These are phyloP conservation scores for Rhimphoctona megacephalus DNA, from an alignment of 2,888 invertebrate genomes.

Conservation along the genomic window DNA sequence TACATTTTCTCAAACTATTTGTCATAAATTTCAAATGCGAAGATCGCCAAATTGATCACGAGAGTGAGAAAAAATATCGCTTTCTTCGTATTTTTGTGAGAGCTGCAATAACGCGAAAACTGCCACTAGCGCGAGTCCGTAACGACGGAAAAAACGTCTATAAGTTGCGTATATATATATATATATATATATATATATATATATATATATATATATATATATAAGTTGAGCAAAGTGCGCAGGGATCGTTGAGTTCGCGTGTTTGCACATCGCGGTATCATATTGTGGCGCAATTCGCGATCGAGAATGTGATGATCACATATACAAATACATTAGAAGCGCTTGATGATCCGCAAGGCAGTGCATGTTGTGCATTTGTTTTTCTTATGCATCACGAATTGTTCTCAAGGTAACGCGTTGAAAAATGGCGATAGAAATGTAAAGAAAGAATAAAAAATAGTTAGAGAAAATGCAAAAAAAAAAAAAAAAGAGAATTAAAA, in stretches of 20 bases:
- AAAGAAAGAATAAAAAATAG: too few relatives aligned
- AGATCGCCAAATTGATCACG: not conserved
- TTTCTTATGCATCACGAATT: not conserved
- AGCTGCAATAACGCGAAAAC: not conserved
- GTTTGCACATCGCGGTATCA: constrained; percentile 73
- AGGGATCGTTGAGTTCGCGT: not conserved
- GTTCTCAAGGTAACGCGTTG: not conserved
- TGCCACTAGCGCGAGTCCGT: not conserved
- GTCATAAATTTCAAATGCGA: not conserved
- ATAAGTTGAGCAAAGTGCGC: not conserved
- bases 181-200: not conserved
- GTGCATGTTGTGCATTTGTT: not conserved
- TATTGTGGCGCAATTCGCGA: constrained; percentile 78
- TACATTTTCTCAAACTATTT: not conserved
- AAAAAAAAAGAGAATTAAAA: not conserved
- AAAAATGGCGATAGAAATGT: not conserved
- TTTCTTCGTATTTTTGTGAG: not conserved
- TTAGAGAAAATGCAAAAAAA: not conserved
- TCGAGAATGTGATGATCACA: constrained; percentile 45
- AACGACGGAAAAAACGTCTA: not conserved
- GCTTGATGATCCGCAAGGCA: not conserved
- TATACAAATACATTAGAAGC: not conserved
- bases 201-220: not conserved
- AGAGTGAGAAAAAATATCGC: not conserved
- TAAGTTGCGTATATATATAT: not conserved